Evolutionary conservation across 1,140 invertebrate genomes (phyloP).

Genomic region (Apis mellifera): DNA sequence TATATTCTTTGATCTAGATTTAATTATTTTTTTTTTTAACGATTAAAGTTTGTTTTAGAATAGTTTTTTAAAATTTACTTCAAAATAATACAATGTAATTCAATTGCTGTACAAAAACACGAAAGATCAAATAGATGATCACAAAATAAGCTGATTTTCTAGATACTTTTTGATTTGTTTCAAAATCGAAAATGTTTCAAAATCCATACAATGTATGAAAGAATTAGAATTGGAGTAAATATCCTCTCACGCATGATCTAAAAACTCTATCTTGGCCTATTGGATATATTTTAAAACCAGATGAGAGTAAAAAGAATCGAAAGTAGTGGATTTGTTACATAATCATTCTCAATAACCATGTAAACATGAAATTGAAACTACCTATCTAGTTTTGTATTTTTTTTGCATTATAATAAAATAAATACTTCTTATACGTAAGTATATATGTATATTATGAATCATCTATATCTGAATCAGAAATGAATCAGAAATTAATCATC

Average conservation of each 20-base stretch:
- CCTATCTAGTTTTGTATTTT: too few relatives aligned
- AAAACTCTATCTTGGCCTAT: constrained; percentile 40
- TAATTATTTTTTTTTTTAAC: too few relatives aligned
- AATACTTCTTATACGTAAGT: neutral
- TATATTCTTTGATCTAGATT: too few relatives aligned
- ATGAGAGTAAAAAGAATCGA: constrained; percentile 49
- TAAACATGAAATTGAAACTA: constrained; percentile 4
- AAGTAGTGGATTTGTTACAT: constrained; percentile 51
- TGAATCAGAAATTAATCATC: too few relatives aligned
- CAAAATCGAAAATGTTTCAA: too few relatives aligned
- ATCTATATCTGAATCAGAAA: too few relatives aligned
- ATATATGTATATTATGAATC: neutral
- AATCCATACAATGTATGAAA: constrained; percentile 4
- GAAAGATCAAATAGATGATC: neutral
- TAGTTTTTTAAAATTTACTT: neutral
- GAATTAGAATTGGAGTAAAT: constrained; percentile 27
- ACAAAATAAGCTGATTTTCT: neutral
- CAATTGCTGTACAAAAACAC: neutral
- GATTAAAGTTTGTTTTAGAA: neutral
- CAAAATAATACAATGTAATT: neutral
- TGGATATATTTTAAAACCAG: constrained; percentile 42
- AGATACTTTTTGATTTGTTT: neutral
- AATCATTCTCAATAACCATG: constrained; percentile 59
- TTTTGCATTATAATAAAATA: neutral
- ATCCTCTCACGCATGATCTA: constrained; percentile 47